A percentile compares a stretch with the other conserved stretches of the same genome.
Evolutionary conservation across 30 jellyfish, hydroid and myxozoan species (phyloP).

Genomic region (Clytia hemisphaerica): DNA sequence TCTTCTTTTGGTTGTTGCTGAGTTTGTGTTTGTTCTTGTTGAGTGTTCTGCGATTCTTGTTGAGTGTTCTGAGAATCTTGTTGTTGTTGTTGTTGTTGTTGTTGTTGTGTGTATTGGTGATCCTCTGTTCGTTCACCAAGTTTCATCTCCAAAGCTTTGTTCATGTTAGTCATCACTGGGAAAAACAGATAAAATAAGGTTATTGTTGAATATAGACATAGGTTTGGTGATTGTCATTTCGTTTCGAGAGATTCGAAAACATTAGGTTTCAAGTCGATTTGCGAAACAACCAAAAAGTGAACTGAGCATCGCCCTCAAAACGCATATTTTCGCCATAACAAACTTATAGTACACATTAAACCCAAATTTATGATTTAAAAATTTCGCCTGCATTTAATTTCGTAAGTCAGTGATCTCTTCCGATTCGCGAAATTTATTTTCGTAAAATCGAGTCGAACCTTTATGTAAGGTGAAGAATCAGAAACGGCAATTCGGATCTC

Average conservation of each 20-base stretch:
- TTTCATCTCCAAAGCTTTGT: conserved; percentile 75
- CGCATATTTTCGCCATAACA: too few relatives aligned
- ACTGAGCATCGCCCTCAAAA: too few relatives aligned
- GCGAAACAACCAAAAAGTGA: too few relatives aligned
- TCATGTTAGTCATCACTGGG: conserved; percentile 67
- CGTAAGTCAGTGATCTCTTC: neutral
- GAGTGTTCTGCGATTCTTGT: too few relatives aligned
- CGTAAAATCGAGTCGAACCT: neutral
- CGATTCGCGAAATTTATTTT: neutral
- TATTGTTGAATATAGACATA: too few relatives aligned
- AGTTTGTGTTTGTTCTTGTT: conserved; percentile 2
- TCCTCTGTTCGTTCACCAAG: conserved; percentile 61
- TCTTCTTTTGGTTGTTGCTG: neutral
- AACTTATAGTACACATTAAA: too few relatives aligned
- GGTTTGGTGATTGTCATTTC: too few relatives aligned
- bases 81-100: neutral
- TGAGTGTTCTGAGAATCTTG: too few relatives aligned
- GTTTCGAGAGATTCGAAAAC: too few relatives aligned
- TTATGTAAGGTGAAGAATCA: neutral
- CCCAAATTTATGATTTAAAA: too few relatives aligned
- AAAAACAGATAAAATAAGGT: too few relatives aligned
- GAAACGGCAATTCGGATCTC: too few relatives aligned
- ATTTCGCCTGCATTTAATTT: neutral
- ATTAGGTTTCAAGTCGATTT: neutral
- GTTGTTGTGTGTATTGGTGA: neutral